Evolutionary conservation across 2,888 invertebrate genomes (phyloP).

Genomic region (Eristalis arbustorum): DNA sequence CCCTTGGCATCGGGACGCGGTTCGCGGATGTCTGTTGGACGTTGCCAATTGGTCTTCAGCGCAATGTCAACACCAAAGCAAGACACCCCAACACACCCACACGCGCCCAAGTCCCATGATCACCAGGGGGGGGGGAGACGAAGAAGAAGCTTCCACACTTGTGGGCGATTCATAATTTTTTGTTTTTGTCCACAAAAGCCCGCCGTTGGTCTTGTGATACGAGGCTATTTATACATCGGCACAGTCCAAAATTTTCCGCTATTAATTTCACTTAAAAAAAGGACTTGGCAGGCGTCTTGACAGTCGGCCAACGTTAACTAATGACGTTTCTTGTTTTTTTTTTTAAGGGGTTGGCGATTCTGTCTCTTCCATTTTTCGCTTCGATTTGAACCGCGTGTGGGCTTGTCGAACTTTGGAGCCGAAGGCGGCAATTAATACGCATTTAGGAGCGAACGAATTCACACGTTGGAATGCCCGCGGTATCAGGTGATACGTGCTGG

Average conservation of each 20-base stretch:
- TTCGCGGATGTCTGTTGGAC: not conserved
- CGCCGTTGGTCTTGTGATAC: not conserved
- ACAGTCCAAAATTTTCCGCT: slow-evolving; percentile 26
- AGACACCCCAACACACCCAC: slow-evolving; percentile 4
- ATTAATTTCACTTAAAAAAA: slow-evolving; percentile 28
- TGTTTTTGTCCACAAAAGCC: slow-evolving; percentile 9
- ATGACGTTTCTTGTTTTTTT: slow-evolving; percentile 14
- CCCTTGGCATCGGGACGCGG: not conserved
- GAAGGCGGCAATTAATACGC: not conserved
- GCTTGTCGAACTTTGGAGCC: not conserved
- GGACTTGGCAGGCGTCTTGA: slow-evolving; percentile 21
- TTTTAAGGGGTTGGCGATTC: not conserved
- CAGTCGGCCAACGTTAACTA: slow-evolving; percentile 8
- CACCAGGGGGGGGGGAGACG: too few species aligned
- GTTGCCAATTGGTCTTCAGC: not conserved
- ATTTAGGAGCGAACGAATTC: not conserved
- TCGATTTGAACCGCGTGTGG: not conserved
- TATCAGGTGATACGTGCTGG: slow-evolving; percentile 48
- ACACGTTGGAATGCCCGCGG: slow-evolving; percentile 39
- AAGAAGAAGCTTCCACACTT: not conserved
- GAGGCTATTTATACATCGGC: not conserved
- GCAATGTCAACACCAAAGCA: not conserved
- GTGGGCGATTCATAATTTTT: slow-evolving; percentile 18
- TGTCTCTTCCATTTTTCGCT: not conserved
- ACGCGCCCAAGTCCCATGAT: slow-evolving; percentile 10